These are phyloP conservation scores for Dascillus cervinus DNA, from an alignment of 2,888 invertebrate species.

Conservation along the genomic window DNA sequence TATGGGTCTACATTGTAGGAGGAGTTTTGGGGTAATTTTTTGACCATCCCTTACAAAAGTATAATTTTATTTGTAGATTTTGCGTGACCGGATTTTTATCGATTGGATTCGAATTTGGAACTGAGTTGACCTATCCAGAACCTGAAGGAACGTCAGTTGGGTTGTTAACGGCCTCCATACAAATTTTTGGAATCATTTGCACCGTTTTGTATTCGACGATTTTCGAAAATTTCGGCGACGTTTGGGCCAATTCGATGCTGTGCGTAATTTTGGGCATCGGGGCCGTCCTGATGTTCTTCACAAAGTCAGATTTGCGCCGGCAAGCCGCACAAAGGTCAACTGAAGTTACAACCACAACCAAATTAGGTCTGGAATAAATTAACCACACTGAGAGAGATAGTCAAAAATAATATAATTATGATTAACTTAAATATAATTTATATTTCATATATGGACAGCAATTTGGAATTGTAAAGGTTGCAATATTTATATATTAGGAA, in stretches of 20 bases:
- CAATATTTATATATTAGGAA: too few species aligned
- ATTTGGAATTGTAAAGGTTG: too few species aligned
- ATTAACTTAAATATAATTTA: too few species aligned
- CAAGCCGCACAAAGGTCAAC: conserved; percentile 3
- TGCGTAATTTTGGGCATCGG: conserved; percentile 2
- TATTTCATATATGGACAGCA: too few species aligned
- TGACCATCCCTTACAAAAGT: too few species aligned
- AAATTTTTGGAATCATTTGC: conserved; percentile 75
- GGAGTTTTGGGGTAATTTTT: conserved; percentile 74
- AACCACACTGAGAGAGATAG: too few species aligned
- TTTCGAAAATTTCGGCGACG: conserved; percentile 58
- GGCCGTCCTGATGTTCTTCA: conserved; percentile 1
- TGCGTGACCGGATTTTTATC: conserved; percentile 99
- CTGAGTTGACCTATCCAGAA: conserved; percentile 94
- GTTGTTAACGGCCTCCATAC: conserved; percentile 83
- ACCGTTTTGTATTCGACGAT: conserved; percentile 67
- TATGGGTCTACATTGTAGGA: conserved; percentile 78
- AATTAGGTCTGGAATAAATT: too few species aligned
- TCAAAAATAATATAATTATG: too few species aligned
- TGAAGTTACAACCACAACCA: too few species aligned
- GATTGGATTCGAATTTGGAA: conserved; percentile 95
- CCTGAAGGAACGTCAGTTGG: conserved; percentile 98
- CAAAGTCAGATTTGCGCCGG: conserved; percentile 2
- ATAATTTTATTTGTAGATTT: conserved; percentile 72
- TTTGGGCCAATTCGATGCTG: conserved; percentile 26